phyloP scores from a whole-genome alignment of 2,113 vertebrate species.

The Tragelaphus scriptus region DNA sequence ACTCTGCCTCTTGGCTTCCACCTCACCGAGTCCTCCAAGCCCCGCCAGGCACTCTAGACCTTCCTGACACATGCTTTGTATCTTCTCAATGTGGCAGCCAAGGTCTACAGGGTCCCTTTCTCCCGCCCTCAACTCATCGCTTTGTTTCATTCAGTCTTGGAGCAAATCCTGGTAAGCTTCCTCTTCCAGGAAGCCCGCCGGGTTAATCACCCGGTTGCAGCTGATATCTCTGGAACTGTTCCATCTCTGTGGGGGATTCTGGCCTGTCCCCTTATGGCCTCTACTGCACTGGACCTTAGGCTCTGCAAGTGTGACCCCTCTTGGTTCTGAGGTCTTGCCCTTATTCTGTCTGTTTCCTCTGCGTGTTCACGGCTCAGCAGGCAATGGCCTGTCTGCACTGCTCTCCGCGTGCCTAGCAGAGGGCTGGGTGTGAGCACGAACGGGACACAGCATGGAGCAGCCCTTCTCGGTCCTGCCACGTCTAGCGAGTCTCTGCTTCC shows the following conservation, averaged over 20 bases:
- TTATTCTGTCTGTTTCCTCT: neutral
- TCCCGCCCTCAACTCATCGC: neutral
- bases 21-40: neutral
- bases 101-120: neutral
- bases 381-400: neutral
- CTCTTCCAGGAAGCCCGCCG: neutral
- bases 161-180: neutral
- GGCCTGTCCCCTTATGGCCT: neutral
- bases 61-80: fast-evolving
- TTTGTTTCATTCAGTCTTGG: neutral
- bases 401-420: neutral
- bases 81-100: neutral
- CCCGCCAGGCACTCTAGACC: neutral
- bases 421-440: neutral
- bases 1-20: neutral
- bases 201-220: fast-evolving
- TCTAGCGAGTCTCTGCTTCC: neutral
- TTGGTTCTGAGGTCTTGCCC: neutral
- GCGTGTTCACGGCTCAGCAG: neutral
- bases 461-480: neutral
- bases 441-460: neutral
- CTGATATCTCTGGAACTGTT: neutral
- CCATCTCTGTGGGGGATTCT: neutral
- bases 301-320: neutral
- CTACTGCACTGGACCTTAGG: neutral